phyloP scores from a whole-genome alignment of 2,888 invertebrate species.

The Cryptus viduatorius region DNA sequence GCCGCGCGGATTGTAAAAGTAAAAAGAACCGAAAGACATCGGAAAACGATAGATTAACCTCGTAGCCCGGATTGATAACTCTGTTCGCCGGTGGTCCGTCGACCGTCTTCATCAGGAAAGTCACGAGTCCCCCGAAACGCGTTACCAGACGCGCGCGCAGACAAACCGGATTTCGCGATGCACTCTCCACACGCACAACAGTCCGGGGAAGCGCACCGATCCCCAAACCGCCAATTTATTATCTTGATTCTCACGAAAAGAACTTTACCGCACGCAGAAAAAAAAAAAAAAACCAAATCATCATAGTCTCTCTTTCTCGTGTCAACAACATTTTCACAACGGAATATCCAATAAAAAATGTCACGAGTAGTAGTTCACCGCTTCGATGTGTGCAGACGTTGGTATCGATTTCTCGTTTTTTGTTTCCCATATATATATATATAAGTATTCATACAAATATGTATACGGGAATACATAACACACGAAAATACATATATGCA shows the following conservation, averaged over 20 bases:
- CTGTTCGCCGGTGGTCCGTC: conserved; percentile 71
- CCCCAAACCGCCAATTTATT: conserved; percentile 57
- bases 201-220: neutral
- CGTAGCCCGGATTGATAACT: conserved; percentile 73
- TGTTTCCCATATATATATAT: too few relatives aligned
- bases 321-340: conserved; percentile 64
- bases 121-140: conserved; percentile 21
- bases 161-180: conserved; percentile 64
- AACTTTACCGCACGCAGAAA: conserved; percentile 35
- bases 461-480: too few relatives aligned
- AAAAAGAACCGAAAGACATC: conserved; percentile 41
- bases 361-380: conserved; percentile 21
- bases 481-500: too few relatives aligned
- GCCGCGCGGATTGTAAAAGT: conserved; percentile 20
- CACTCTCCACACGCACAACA: conserved; percentile 19
- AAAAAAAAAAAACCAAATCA: conserved; percentile 41
- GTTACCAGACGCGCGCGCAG: conserved; percentile 4
- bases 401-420: neutral
- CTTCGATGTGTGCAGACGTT: conserved; percentile 14
- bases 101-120: conserved; percentile 62
- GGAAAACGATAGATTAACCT: conserved; percentile 69
- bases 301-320: conserved; percentile 47
- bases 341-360: conserved; percentile 59
- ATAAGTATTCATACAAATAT: too few relatives aligned
- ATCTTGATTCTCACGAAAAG: conserved; percentile 48